Percentiles rank a stretch among this genome's conserved stretches.
These are phyloP conservation scores for Vanacampus margaritifer DNA, from an alignment of 2,113 vertebrate species.

Conservation along the genomic window DNA sequence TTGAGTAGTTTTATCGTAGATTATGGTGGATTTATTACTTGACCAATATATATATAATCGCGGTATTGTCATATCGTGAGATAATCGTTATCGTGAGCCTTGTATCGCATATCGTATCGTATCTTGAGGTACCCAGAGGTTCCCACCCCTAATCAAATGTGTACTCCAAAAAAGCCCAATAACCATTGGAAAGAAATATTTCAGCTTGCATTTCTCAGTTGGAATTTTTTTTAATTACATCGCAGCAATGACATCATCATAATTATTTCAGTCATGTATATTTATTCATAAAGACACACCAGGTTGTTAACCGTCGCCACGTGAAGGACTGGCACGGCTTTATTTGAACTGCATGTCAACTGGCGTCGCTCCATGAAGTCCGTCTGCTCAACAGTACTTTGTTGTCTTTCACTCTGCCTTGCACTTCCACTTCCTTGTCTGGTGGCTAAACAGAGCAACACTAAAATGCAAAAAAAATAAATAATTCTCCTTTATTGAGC, in stretches of 20 bases:
- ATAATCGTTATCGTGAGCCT: no score
- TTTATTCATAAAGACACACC: constrained; percentile 9
- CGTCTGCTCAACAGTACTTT: not conserved
- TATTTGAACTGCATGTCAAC: constrained; percentile 13
- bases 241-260: not conserved
- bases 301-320: constrained; percentile 14
- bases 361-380: not conserved
- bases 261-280: not conserved
- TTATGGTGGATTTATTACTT: no score
- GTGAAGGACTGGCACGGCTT: constrained; percentile 1
- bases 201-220: no score
- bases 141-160: no score
- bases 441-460: not conserved
- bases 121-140: no score
- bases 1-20: no score
- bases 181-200: no score
- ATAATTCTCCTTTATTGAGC: not conserved
- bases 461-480: not conserved
- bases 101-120: no score
- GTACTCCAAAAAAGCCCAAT: no score
- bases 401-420: not conserved
- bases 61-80: no score
- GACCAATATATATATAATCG: no score
- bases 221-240: no score
- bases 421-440: not conserved